Evolutionary conservation across 2,797 vertebrate species (phyloP).

Genomic region (Lerista edwardsae): DNA sequence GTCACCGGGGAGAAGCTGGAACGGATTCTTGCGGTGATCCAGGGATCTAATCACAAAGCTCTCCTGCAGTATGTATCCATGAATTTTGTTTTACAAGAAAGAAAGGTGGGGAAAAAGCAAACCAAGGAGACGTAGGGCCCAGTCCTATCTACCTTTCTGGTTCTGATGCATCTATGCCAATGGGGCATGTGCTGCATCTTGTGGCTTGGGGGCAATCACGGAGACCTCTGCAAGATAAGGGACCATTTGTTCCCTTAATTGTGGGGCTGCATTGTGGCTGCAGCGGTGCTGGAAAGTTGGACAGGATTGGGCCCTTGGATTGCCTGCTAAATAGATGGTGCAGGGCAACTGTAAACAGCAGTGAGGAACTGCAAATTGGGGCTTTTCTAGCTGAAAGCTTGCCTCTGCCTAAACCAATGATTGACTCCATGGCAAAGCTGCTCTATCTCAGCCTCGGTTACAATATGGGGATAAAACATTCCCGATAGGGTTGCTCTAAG

Average conservation of each 20-base stretch:
- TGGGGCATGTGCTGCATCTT: too few relatives aligned
- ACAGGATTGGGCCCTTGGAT: background rate
- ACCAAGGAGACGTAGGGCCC: too few relatives aligned
- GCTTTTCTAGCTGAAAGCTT: background rate
- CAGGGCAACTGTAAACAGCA: background rate
- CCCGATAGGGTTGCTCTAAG: background rate
- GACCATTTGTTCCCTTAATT: too few relatives aligned
- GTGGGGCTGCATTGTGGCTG: too few relatives aligned
- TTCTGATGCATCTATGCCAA: too few relatives aligned
- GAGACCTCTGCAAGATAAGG: too few relatives aligned
- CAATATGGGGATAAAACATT: background rate
- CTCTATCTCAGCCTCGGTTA: too few relatives aligned
- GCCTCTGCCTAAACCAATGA: background rate
- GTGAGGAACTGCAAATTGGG: background rate
- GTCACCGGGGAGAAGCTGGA: constrained; percentile 91
- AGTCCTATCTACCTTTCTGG: too few relatives aligned
- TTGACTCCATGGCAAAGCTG: background rate
- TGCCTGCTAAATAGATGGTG: background rate
- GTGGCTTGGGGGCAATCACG: too few relatives aligned
- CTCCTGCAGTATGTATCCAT: constrained; percentile 83
- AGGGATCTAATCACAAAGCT: constrained; percentile 92
- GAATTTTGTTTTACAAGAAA: too few relatives aligned
- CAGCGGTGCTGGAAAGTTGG: too few relatives aligned
- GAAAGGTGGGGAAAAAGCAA: too few relatives aligned
- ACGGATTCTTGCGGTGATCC: constrained; percentile 87